Percentiles rank a stretch among this genome's conserved stretches.
phyloP scores from a whole-genome alignment of 2,797 vertebrate genomes.

The Galagoides demidoff region DNA sequence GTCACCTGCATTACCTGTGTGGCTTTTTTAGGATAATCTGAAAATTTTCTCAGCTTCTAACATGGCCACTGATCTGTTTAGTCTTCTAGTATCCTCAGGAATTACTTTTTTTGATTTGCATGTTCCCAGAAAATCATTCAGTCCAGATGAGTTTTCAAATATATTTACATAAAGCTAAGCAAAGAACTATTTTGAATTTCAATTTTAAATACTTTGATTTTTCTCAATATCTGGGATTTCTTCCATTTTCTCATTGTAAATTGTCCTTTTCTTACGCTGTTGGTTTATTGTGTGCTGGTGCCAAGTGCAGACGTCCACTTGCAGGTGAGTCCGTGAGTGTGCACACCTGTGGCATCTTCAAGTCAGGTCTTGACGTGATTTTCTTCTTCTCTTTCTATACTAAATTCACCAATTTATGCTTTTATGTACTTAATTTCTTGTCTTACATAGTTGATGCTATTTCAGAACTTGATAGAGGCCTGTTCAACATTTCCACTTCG shows the following conservation, averaged over 20 bases:
- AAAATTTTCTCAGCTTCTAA: not conserved
- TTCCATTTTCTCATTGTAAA: not conserved
- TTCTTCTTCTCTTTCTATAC: not conserved
- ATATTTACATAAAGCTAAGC: not conserved
- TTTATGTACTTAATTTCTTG: not conserved
- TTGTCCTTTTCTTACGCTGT: not conserved
- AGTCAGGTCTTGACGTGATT: not conserved
- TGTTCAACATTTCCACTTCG: no score
- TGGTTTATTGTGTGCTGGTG: not conserved
- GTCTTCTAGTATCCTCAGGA: not conserved
- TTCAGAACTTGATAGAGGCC: no score
- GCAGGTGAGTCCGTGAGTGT: not conserved
- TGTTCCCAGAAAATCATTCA: not conserved
- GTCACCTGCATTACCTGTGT: not conserved
- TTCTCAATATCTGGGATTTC: not conserved
- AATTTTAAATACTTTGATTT: not conserved
- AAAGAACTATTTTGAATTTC: not conserved
- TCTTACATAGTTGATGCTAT: not conserved
- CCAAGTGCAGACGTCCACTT: no score
- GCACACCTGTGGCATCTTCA: not conserved
- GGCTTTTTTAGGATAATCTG: not conserved
- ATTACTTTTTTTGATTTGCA: not conserved
- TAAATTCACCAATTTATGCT: not conserved
- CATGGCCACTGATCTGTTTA: not conserved
- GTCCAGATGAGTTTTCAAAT: not conserved